Base-by-base conservation (phyloP, 2,888 invertebrate genomes). In the Trisateles emortualis region DNA sequence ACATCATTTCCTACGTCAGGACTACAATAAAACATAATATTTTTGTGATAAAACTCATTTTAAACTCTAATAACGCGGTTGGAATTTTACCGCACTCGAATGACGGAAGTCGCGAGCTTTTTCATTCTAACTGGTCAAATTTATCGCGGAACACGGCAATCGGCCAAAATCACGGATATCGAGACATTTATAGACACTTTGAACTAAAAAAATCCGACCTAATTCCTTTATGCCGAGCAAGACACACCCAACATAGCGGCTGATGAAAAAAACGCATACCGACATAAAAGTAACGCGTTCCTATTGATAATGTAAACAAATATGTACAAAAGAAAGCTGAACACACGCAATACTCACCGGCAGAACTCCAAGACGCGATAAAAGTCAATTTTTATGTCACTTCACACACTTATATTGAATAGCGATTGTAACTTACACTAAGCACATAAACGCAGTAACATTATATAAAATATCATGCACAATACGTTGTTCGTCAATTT, bases 361-460 rank as follows among this genome's bases (percentile, higher is more conserved):
- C 83, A 75, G 72, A 76, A 72, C 78, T 86, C 83, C 83, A 70
- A 78, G 79, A 79, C 71, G 79, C 78, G 75, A 73, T 72, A 64
- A 60, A 71, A 77, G 72, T 72, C 79, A 78, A 81, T 80, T 83
- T 80, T 84, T 74, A 75, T 72, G 71, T 81, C 87, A 89, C 89
- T 84, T 81, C 82, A 81, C 84, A 83, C 81, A 83, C 81, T 76
- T 68, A 68, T 69, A 61, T 69, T 66, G 74, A 77, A 73, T 75
- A 82, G 86, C 85, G 78, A 84, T 70, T 79, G 72, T 78, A 83
- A 80, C 83, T 79, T 74, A 84, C 92, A 92, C 91, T 90, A 91
- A 90, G 92, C 90, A 91, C 90, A 79, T 77, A 78, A 79, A 83
- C 78, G 78, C 76, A 79, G 84, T 84, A 88, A 86, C 87, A 90